phyloP scores from a whole-genome alignment of 2,888 invertebrate genomes.

The Girardia tigrina region DNA sequence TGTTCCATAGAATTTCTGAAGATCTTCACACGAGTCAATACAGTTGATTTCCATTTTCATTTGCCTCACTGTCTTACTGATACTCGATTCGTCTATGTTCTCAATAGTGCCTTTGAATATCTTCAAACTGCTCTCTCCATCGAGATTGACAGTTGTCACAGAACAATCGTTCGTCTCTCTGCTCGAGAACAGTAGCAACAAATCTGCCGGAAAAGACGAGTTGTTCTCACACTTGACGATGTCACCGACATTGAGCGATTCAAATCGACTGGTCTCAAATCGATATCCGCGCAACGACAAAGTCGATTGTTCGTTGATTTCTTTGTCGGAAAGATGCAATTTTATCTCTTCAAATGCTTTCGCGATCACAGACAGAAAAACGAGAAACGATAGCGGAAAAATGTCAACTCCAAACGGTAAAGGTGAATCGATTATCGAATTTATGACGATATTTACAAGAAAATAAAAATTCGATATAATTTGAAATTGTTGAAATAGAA shows the following conservation, averaged over 20 bases:
- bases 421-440: slow-evolving; percentile 57
- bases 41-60: slow-evolving; percentile 59
- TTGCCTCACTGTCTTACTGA: slow-evolving; percentile 43
- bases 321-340: slow-evolving; percentile 62
- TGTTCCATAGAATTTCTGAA: slow-evolving; percentile 59
- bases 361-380: slow-evolving; percentile 63
- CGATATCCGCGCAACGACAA: background rate
- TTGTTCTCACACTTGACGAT: slow-evolving; percentile 61
- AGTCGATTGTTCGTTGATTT: slow-evolving; percentile 40
- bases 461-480: slow-evolving; percentile 73
- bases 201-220: slow-evolving; percentile 67
- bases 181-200: slow-evolving; percentile 61
- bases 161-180: slow-evolving; percentile 61
- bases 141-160: slow-evolving; percentile 69
- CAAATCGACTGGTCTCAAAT: background rate
- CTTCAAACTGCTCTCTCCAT: slow-evolving; percentile 68
- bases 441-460: slow-evolving; percentile 61
- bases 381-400: slow-evolving; percentile 64
- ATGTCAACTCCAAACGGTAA: slow-evolving; percentile 57
- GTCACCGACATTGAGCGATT: slow-evolving; percentile 58
- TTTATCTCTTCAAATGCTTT: slow-evolving; percentile 68
- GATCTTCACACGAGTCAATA: slow-evolving; percentile 61
- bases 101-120: slow-evolving; percentile 38
- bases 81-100: slow-evolving; percentile 44
- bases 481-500: slow-evolving; percentile 64